Conservation (phyloP, 2,113 vertebrate genomes). For the Dicerorhinus sumatrensis region DNA sequence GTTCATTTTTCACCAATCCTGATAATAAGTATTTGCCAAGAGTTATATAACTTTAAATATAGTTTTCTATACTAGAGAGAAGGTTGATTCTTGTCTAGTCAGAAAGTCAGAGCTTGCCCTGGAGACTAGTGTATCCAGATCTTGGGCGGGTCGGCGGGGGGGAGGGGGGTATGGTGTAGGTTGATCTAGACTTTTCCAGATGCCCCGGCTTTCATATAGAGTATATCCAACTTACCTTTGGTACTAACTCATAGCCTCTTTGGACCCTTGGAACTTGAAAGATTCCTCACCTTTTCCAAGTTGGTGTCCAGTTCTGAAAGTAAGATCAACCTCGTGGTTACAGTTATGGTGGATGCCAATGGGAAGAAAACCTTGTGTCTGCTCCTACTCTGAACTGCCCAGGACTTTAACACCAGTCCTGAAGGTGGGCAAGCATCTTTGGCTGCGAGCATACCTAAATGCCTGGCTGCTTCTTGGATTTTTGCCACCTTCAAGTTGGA, state of each 20-base stretch:
- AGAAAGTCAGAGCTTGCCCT: not conserved
- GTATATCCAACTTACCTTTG: not conserved
- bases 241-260: not conserved
- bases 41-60: not conserved
- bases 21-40: not conserved
- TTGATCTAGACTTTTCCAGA: not conserved
- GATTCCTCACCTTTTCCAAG: not conserved
- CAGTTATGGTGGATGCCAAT: not conserved
- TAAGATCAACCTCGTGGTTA: not conserved
- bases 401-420: not conserved
- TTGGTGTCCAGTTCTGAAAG: not conserved
- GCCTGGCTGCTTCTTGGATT: not conserved
- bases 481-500: slow-evolving; percentile 45
- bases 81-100: not conserved
- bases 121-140: not conserved
- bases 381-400: not conserved
- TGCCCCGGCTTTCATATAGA: not conserved
- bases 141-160: no score
- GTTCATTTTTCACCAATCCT: not conserved
- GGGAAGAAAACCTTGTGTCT: not conserved
- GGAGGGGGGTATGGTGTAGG: no score
- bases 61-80: not conserved
- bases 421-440: not conserved
- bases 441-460: not conserved
- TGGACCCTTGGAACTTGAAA: not conserved